These are phyloP conservation scores for Sesamia nonagrioides DNA, from an alignment of 1,140 invertebrate species.

Conservation along the genomic window DNA sequence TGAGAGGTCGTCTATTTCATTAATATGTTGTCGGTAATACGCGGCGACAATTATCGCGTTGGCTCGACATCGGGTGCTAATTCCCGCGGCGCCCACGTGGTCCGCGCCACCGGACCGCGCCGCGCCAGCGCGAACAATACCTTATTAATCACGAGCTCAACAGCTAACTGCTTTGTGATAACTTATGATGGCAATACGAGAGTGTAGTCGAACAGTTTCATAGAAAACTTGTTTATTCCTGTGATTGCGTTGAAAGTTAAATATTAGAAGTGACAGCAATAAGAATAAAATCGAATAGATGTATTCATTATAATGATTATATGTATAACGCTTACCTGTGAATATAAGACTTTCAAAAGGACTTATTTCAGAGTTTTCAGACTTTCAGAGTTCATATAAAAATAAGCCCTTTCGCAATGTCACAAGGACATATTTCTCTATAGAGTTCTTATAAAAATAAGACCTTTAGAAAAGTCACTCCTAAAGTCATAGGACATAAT, in stretches of 20 bases:
- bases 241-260: slow-evolving; percentile 40
- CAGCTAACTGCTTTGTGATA: not conserved
- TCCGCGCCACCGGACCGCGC: not conserved
- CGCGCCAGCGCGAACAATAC: slow-evolving; percentile 24
- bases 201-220: not conserved
- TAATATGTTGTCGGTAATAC: slow-evolving; percentile 69
- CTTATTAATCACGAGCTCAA: slow-evolving; percentile 36
- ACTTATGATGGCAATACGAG: not conserved
- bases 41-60: slow-evolving; percentile 64
- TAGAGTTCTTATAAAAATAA: too few relatives aligned
- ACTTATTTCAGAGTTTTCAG: too few relatives aligned
- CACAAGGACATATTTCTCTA: too few relatives aligned
- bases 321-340: slow-evolving; percentile 16
- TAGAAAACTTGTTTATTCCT: slow-evolving; percentile 36
- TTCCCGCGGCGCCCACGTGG: slow-evolving; percentile 64
- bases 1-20: slow-evolving; percentile 56
- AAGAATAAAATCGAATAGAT: not conserved
- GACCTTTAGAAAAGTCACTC: too few relatives aligned
- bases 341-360: too few relatives aligned
- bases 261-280: not conserved
- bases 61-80: slow-evolving; percentile 62
- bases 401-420: too few relatives aligned
- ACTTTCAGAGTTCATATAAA: too few relatives aligned
- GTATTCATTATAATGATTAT: slow-evolving; percentile 40
- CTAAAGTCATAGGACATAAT: too few relatives aligned